These are phyloP conservation scores for Passer domesticus DNA, from an alignment of 2,113 vertebrate species.

Conservation along the genomic window DNA sequence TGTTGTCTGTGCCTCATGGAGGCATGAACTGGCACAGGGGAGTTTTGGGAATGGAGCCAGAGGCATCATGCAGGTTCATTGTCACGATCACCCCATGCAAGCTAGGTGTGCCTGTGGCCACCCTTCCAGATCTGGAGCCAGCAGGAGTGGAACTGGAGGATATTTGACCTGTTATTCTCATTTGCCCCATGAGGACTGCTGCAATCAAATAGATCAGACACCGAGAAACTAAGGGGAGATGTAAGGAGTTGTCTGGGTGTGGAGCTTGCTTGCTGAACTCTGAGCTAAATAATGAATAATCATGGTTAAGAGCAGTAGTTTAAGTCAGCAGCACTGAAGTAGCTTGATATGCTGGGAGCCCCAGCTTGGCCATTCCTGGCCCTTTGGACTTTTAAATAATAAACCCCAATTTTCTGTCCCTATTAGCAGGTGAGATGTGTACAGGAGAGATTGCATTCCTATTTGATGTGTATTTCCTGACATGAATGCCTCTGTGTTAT, in stretches of 20 bases:
- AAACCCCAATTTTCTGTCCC: not conserved
- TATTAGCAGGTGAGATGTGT: not conserved
- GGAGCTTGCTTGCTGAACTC: not conserved
- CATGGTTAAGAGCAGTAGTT: not conserved
- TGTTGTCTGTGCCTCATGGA: not conserved
- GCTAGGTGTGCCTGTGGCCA: not conserved
- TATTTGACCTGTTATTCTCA: not conserved
- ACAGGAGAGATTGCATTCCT: not conserved
- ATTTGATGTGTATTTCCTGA: not conserved
- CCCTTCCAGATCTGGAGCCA: not conserved
- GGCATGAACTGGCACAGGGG: not conserved
- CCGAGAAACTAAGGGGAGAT: not conserved
- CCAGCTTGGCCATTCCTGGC: not conserved
- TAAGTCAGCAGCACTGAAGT: not conserved
- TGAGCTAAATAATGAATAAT: not conserved
- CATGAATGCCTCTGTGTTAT: not conserved
- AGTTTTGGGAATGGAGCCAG: constrained; percentile 19
- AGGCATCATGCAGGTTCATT: not conserved
- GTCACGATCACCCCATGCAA: not conserved
- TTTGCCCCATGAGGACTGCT: not conserved
- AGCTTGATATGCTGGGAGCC: not conserved
- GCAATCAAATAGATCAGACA: not conserved
- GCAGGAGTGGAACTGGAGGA: not conserved
- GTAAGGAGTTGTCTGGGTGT: not conserved
- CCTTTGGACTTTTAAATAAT: not conserved